Evolutionary conservation across 2,888 invertebrate species (phyloP).

Genomic region (Dioctria rufipes): DNA sequence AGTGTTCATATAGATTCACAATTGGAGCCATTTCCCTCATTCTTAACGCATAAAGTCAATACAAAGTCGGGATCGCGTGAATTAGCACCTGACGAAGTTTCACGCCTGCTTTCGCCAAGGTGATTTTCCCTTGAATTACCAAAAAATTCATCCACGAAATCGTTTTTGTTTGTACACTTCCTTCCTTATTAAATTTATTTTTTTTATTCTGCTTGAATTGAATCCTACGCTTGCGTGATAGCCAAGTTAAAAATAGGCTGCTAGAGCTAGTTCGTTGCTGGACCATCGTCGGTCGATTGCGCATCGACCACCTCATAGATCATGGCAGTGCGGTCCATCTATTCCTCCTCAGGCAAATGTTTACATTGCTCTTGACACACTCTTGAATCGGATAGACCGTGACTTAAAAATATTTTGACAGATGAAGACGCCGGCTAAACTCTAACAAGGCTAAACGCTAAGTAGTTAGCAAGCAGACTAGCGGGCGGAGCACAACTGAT

Average conservation of each 20-base stretch:
- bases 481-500: constrained; percentile 35
- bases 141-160: constrained; percentile 25
- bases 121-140: not conserved
- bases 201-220: not conserved
- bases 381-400: constrained; percentile 38
- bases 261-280: not conserved
- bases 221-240: constrained; percentile 13
- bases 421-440: constrained; percentile 47
- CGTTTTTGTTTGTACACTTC: constrained; percentile 29
- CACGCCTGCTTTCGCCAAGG: constrained; percentile 24
- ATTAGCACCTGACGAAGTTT: constrained; percentile 55
- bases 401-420: constrained; percentile 52
- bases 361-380: constrained; percentile 39
- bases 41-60: constrained; percentile 49
- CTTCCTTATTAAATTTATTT: constrained; percentile 1
- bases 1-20: constrained; percentile 50
- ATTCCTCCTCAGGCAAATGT: constrained; percentile 7
- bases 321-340: constrained; percentile 4
- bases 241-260: constrained; percentile 45
- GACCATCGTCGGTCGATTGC: not conserved
- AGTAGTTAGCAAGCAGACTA: constrained; percentile 23
- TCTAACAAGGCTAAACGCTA: constrained; percentile 28
- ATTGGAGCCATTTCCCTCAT: constrained; percentile 55
- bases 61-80: constrained; percentile 37
- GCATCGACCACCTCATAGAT: constrained; percentile 46